Conservation (phyloP, 2,888 invertebrate genomes). For the Neoscelio sp. region DNA sequence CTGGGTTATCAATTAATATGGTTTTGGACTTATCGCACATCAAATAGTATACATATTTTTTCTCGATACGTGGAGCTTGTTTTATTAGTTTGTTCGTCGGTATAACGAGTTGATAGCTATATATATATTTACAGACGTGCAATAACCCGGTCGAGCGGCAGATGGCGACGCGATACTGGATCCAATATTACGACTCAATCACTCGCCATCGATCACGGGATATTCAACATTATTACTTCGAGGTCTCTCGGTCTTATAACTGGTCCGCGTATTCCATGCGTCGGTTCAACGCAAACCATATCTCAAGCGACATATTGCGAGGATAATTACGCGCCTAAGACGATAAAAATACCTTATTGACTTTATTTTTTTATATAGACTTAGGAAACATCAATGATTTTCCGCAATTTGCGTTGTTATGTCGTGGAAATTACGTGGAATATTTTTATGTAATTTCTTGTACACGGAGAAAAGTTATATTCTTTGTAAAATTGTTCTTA, state of each 20-base stretch:
- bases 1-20: too few species aligned
- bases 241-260: slow-evolving; percentile 64
- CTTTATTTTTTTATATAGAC: slow-evolving; percentile 36
- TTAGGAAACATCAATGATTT: slow-evolving; percentile 3
- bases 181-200: slow-evolving; percentile 80
- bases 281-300: slow-evolving; percentile 63
- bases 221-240: slow-evolving; percentile 78
- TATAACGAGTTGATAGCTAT: slow-evolving; percentile 76
- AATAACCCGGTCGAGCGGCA: slow-evolving; percentile 75
- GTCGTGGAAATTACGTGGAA: too few species aligned
- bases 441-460: too few species aligned
- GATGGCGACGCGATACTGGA: slow-evolving; percentile 73
- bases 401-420: too few species aligned
- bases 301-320: slow-evolving; percentile 63
- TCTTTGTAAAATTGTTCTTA: too few species aligned
- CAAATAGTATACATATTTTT: slow-evolving; percentile 33
- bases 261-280: slow-evolving; percentile 32
- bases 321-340: slow-evolving; percentile 47
- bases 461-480: too few species aligned
- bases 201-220: slow-evolving; percentile 79
- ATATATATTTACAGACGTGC: slow-evolving; percentile 76
- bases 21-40: slow-evolving; percentile 8
- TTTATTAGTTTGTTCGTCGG: slow-evolving; percentile 73
- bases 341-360: slow-evolving; percentile 38
- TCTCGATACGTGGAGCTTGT: slow-evolving; percentile 72